Evolutionary conservation across 2,888 invertebrate genomes (phyloP).

Genomic region (Brachypalpus laphriformis): DNA sequence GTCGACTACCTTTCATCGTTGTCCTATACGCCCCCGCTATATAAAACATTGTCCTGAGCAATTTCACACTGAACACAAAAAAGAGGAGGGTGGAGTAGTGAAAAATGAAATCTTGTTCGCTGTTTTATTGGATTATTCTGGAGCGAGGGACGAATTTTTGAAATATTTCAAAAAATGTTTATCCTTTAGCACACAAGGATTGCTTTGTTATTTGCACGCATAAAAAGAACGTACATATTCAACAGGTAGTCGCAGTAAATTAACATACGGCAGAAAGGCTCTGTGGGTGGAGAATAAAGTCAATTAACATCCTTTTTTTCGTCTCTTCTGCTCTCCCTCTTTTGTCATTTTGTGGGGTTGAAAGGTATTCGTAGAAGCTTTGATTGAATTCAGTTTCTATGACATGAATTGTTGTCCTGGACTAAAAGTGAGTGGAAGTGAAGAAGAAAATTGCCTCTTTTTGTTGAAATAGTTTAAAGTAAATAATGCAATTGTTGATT

Average conservation of each 20-base stretch:
- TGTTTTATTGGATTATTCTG: constrained; percentile 36
- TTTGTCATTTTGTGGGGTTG: background rate
- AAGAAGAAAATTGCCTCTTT: constrained; percentile 19
- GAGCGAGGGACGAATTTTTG: constrained; percentile 7
- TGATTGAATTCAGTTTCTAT: constrained; percentile 25
- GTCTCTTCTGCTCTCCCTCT: background rate
- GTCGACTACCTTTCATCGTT: constrained; percentile 14
- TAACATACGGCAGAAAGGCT: constrained; percentile 17
- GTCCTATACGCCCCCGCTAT: background rate
- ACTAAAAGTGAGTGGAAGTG: background rate
- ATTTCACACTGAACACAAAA: constrained; percentile 3
- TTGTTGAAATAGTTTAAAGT: constrained; percentile 30
- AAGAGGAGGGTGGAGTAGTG: background rate
- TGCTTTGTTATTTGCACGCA: background rate
- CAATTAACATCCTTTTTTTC: constrained; percentile 25
- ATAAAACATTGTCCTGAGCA: constrained; percentile 3
- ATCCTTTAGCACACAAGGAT: background rate
- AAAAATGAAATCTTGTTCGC: constrained; percentile 25
- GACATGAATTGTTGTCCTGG: constrained; percentile 8
- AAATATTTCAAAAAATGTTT: constrained; percentile 6
- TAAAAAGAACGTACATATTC: constrained; percentile 1
- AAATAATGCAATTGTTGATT: constrained; percentile 51
- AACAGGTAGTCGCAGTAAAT: constrained; percentile 51
- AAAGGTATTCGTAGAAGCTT: constrained; percentile 16
- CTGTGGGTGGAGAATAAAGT: constrained; percentile 9